Base-by-base conservation (phyloP, 2,888 invertebrate species). In the Lepidonotus clava region DNA sequence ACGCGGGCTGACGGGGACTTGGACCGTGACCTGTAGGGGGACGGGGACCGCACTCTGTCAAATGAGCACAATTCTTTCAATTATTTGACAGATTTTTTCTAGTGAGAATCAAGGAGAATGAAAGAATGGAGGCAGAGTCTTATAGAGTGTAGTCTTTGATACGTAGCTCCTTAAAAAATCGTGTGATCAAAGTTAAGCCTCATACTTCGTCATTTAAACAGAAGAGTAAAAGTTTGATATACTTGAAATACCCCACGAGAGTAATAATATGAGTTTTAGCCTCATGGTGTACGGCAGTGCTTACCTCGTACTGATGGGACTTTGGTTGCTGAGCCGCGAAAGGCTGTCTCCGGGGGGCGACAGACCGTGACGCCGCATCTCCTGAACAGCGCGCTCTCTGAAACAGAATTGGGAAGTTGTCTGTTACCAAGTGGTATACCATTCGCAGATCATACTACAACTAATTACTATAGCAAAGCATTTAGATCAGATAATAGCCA, bases 341-440 rank as follows among this genome's bases (percentile, higher is more conserved):
- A 36, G 38, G n/a, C 53, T 66, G 1, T 87, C 88, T 0, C 88
- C 89, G 21, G 93, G 93, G 36, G 93, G 92, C 0, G 90, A 89
- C 34, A 93, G 89, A 38, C 93, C 93, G 89, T 92, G 91, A 24
- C 93, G 90, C 61, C 93, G 89, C 86, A 94, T 87, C 88, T 94
- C 94, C 89, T 94, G 94, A 8, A 93, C 91, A 4, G 93, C 92
- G 83, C 94, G 89, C 89, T 94, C 94, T 87, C 93, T 93, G 90
- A n/a, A 90, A 88, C 46, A 51, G 36, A 28, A 71, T n/a, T 56
- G 46, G 46, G 18, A 18, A 11, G 8, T 66, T 66, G 66, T 66
- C n/a, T 18, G 24, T 21, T 32, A 34, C 36, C 76, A 32, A 18
- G 24, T 51, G 11, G 18, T 51, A 14, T 51, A 51, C 18, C 18